Percentiles rank a stretch among this genome's conserved stretches.
Conservation (phyloP, 2,113 vertebrate genomes). For the Oplegnathus fasciatus region DNA sequence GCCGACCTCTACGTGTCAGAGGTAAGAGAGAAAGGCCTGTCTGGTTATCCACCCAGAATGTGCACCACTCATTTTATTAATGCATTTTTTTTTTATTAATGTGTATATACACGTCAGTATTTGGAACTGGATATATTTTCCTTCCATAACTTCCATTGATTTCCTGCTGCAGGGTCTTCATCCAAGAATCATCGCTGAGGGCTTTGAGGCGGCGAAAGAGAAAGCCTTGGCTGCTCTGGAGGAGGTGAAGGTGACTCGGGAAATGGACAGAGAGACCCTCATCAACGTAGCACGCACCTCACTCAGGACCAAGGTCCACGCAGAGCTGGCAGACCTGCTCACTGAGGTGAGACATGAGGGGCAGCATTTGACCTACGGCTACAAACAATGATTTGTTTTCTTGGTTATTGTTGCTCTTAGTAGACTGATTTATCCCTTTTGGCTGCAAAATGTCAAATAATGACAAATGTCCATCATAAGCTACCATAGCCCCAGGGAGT, state of each 20-base stretch:
- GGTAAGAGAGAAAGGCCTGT: constrained; percentile 74
- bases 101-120: no score
- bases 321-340: constrained; percentile 93
- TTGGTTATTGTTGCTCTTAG: neutral
- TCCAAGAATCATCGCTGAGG: constrained; percentile 95
- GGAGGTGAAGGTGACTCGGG: constrained; percentile 91
- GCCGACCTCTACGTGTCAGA: constrained; percentile 97
- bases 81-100: no score
- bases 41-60: neutral
- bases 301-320: constrained; percentile 95
- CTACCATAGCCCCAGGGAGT: no score
- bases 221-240: constrained; percentile 94
- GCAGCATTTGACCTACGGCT: neutral
- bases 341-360: constrained; percentile 88
- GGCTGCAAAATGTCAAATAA: neutral
- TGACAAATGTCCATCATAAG: neutral
- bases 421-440: neutral
- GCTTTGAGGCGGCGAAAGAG: constrained; percentile 95
- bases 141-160: neutral
- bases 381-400: neutral
- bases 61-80: no score
- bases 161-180: constrained; percentile 89
- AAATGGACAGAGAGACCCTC: constrained; percentile 96
- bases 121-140: neutral
- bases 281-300: constrained; percentile 94